Base-by-base conservation (phyloP, 1,140 invertebrate species). In the Papilio helenus region DNA sequence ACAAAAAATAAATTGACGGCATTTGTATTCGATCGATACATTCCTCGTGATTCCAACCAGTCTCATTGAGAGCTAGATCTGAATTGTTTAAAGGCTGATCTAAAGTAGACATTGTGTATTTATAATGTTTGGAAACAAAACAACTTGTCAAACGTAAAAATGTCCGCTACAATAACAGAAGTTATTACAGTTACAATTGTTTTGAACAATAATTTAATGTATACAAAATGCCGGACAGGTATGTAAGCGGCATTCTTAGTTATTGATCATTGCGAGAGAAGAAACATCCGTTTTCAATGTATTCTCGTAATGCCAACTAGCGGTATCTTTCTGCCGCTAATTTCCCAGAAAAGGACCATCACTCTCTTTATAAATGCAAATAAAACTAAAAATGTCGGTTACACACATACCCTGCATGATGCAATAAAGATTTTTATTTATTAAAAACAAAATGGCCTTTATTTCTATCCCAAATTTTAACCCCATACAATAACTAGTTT, bases 341-440 rank as follows among this genome's bases (percentile, higher is more conserved):
- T 29, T 29, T 3, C 58, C 23, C 26, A 68, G 61, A 68, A 68
- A 14, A 29, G 26, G 61, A 29, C 14, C 10, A 26, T 26, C 9
- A 29, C 9, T 10, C 0, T 8, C 14, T 26, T 68, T 68, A 68
- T 12, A 68, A 68, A 34, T 34, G 61, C 61, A 68, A 68, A 34
- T 7, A 16, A 18, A 68, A 16, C 3, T 34, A 7, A 74, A 16
- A 18, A 65, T 77, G 51, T 58, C 76, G n/a, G 58, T 42, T 39
- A 61, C 76, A 77, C 34, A 65, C 76, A 44, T 65, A 65, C 39
- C 55, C 29, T 77, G 18, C 29, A 77, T 77, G 20, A 65, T 77
- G 51, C 87, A 89, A 89, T 89, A 94, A 93, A 94, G 90, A 89
- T 90, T 91, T 93, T 92, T 94, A 94, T 94, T 94, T 94, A 94